Base-by-base conservation (phyloP, 2,797 vertebrate genomes). In the Leuciscus waleckii region DNA sequence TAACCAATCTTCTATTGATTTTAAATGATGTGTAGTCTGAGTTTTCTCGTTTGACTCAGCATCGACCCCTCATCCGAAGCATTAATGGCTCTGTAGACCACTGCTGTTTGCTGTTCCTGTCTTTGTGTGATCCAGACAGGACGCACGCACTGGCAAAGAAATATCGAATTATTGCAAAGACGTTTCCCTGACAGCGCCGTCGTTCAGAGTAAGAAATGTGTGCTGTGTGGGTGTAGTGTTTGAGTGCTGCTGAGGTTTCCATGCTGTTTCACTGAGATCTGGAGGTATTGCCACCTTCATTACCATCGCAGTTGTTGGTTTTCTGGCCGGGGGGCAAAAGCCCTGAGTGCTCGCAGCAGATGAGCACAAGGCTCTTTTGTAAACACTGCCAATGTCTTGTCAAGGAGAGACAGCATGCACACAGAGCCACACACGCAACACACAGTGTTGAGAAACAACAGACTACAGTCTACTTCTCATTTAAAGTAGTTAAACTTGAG, bases 331-430 rank as follows among this genome's bases (percentile, higher is more conserved):
- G 86, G 82, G 85, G 85, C 82, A 82, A 85, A 84, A 81, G 78
- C 56, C 61, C 82, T 58, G 85, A 85, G 88, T 86, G 86, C 73
- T 79, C 41, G 69, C 83, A 71, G 75, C 43, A 65, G 75, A 71
- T 21, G 75, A 88, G 87, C 88, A 90, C 86, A 91, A 81, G 85
- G 56, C 78, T 69, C 87, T 89, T 88, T 90, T 91, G 86, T 90
- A 78, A 89, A 88, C 83, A 68, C 83, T 86, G 89, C 83, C 87
- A 82, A 81, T 78, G 70, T 81, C 86, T 87, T 88, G 85, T 86
- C 87, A 87, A 87, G 82, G 73, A 83, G 87, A 79, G 76, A 77
- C 75, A 81, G 56, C 61, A 61, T 29, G 17, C 71, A 78, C 84
- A 58, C 70, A 71, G 49, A 43, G 49, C 65, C 68, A 80, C 65